Evolutionary conservation across 2,113 vertebrate genomes (phyloP).

Genomic region (Mesocricetus auratus): DNA sequence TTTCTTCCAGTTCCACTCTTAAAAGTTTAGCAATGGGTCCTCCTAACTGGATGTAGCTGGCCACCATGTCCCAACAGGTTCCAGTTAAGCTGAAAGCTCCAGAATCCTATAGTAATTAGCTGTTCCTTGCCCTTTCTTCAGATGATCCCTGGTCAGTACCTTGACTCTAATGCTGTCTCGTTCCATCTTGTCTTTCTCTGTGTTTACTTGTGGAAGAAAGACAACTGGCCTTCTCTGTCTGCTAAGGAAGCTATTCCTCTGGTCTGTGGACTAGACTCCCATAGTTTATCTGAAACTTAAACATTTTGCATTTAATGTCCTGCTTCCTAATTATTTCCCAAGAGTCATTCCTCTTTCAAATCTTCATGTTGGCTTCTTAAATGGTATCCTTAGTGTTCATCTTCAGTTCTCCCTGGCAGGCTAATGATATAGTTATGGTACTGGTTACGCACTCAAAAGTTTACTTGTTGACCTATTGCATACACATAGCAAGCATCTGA

Average conservation of each 20-base stretch:
- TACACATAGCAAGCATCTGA: neutral
- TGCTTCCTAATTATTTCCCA: slow-evolving; percentile 42
- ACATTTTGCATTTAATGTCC: slow-evolving; percentile 3
- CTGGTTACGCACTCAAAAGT: neutral
- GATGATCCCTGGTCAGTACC: neutral
- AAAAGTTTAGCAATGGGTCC: neutral
- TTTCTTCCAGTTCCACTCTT: neutral
- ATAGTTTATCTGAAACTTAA: slow-evolving; percentile 7
- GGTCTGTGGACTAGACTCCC: neutral
- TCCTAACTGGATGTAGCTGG: neutral
- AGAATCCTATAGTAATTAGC: neutral
- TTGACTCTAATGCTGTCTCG: neutral
- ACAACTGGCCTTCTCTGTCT: slow-evolving; percentile 22
- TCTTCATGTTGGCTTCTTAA: slow-evolving; percentile 12
- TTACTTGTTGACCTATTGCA: neutral
- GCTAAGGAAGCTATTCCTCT: neutral
- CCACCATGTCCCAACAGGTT: neutral
- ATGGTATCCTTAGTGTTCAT: neutral
- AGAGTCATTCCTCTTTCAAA: neutral
- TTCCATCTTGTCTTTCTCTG: neutral
- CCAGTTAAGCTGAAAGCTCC: neutral
- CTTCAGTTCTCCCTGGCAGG: neutral
- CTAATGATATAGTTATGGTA: neutral
- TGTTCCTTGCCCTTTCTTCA: neutral
- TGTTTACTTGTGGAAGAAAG: neutral